phyloP scores from a whole-genome alignment of 2,113 vertebrate genomes.

The Orycteropus afer region DNA sequence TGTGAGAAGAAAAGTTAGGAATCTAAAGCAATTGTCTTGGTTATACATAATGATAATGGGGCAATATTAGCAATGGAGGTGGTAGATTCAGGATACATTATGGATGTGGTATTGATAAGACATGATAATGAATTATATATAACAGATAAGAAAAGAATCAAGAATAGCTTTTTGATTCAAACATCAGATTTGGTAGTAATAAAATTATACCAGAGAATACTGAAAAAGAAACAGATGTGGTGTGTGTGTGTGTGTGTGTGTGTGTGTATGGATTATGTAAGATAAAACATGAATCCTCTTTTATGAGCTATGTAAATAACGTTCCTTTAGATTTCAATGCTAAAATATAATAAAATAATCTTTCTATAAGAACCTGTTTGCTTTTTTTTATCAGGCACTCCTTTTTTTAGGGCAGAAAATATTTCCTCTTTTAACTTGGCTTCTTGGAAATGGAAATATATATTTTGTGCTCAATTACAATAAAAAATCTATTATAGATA shows the following conservation, averaged over 20 bases:
- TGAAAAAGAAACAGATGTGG: background rate
- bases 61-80: background rate
- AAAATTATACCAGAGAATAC: background rate
- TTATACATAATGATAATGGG: background rate
- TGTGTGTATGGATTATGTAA: background rate
- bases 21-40: background rate
- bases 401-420: background rate
- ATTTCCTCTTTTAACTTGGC: background rate
- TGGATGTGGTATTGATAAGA: background rate
- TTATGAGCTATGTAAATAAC: too few relatives aligned
- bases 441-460: background rate
- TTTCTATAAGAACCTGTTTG: background rate
- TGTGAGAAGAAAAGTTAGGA: background rate
- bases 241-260: background rate
- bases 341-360: background rate
- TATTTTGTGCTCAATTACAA: background rate
- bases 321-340: background rate
- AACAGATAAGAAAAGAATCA: background rate
- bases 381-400: background rate
- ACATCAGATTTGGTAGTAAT: background rate
- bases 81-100: background rate
- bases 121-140: background rate
- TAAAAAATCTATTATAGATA: conserved; percentile 2
- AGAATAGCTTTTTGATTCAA: background rate
- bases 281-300: background rate